A percentile compares a stretch with the other conserved stretches of the same genome.
phyloP scores from a whole-genome alignment of 2,113 vertebrate genomes.

The Brachypteracias leptosomus region DNA sequence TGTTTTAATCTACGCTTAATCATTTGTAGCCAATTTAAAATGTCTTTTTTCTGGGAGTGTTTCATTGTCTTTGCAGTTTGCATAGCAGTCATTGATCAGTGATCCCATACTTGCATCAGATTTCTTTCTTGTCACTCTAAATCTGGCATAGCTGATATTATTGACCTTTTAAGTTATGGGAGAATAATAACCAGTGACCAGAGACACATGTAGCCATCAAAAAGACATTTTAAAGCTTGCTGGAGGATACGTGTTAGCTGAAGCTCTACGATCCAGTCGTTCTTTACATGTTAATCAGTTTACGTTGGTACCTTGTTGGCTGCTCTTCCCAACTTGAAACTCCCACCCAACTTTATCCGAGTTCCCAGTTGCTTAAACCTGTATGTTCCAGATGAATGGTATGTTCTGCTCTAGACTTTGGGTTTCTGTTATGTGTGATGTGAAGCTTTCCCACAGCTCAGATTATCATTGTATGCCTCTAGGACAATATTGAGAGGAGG shows the following conservation, averaged over 20 bases:
- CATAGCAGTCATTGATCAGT: constrained; percentile 40
- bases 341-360: constrained; percentile 66
- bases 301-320: constrained; percentile 75
- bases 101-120: constrained; percentile 47
- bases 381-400: constrained; percentile 71
- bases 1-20: constrained; percentile 46
- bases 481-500: constrained; percentile 60
- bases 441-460: constrained; percentile 55
- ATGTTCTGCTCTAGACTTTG: constrained; percentile 64
- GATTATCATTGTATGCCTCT: constrained; percentile 51
- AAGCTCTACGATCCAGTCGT: constrained; percentile 47
- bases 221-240: constrained; percentile 73
- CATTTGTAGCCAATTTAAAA: constrained; percentile 57
- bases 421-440: constrained; percentile 69
- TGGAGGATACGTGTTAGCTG: constrained; percentile 67
- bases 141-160: constrained; percentile 36
- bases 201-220: constrained; percentile 69
- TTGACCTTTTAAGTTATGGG: constrained; percentile 65
- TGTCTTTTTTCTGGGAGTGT: constrained; percentile 59
- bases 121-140: constrained; percentile 59
- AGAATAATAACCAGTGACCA: constrained; percentile 61
- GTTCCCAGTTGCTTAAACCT: constrained; percentile 66
- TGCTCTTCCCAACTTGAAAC: constrained; percentile 71
- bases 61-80: constrained; percentile 53
- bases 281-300: constrained; percentile 75